Conservation (phyloP, 2,113 vertebrate genomes). For the Saguinus midas region DNA sequence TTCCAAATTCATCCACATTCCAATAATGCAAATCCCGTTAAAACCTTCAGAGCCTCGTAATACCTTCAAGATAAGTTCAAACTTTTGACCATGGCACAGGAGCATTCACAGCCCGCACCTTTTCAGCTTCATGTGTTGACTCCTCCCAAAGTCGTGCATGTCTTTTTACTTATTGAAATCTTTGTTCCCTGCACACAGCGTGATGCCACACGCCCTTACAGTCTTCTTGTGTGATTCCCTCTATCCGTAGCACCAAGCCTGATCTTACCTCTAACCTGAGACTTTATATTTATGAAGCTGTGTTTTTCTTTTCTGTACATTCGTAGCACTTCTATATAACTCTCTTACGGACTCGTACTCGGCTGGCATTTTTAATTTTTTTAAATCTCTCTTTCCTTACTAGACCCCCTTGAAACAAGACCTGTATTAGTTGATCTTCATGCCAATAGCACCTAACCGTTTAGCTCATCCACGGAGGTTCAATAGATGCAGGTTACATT, state of each 20-base stretch:
- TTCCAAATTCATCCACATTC: not conserved
- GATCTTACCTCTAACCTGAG: not conserved
- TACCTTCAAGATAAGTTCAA: not conserved
- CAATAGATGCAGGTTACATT: not conserved
- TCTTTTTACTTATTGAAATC: not conserved
- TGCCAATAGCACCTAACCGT: not conserved
- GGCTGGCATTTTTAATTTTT: not conserved
- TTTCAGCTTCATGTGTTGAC: not conserved
- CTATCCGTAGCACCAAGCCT: not conserved
- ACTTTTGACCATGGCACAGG: not conserved
- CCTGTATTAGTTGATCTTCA: not conserved
- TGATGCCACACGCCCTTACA: not conserved
- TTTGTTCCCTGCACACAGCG: not conserved
- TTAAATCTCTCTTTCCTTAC: not conserved
- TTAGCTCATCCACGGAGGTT: not conserved
- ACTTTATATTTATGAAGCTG: not conserved
- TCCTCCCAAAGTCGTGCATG: not conserved
- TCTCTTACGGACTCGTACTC: not conserved
- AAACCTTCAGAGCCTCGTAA: not conserved
- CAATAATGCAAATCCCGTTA: not conserved
- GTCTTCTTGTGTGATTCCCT: not conserved
- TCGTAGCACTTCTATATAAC: not conserved
- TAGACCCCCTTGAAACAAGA: not conserved
- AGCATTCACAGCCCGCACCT: not conserved
- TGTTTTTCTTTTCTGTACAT: not conserved